Evolutionary conservation across 2,113 vertebrate species (phyloP), one percentile per base, ranked within the genome.

Genomic region (Hemiprocne comata): DNA sequence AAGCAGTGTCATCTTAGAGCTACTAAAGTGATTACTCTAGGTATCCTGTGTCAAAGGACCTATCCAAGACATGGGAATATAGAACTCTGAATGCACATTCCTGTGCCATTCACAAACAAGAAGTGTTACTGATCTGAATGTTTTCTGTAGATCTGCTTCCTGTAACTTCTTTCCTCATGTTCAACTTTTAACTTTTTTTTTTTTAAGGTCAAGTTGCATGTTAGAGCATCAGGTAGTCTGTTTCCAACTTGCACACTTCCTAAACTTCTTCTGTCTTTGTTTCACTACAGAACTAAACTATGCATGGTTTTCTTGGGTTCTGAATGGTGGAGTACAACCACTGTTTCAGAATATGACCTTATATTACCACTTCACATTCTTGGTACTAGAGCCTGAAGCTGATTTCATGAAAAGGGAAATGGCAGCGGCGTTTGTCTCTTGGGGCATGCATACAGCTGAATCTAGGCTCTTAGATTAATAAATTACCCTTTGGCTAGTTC

Each of bases 401-500:
- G 18, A 17, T 83, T 93, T 90, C 34, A 46, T 51, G 76, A 55
- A 66, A 90, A 86, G 65, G 48, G 89, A 83, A 83, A 67, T 82
- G 34, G 38, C 65, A 82, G 40, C 92, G 2, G 0, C 21, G 1
- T 82, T 87, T 91, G 60, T 85, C 71, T 93, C 90, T 91, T 14
- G 20, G 66, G 89, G 40, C 66, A 71, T 36, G 11, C 71, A n/a
- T 84, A 40, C 40, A 85, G 46, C 74, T 66, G 53, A 93, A 94
- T 89, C 80, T 67, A 79, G 81, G 42, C 64, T 94, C 62, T 94
- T 70, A 87, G 78, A 93, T 94, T 95, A 95, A 93, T 89, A 76
- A 89, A 94, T 94, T 89, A 75, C 84, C 91, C 88, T 80, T 94
- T 87, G 81, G 93, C 93, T 85, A 73, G 54, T 92, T 94, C 71